A percentile compares a stretch with the other conserved stretches of the same genome.
These are phyloP conservation scores for Hirundo rustica DNA, from an alignment of 2,797 vertebrate genomes.

Conservation along the genomic window DNA sequence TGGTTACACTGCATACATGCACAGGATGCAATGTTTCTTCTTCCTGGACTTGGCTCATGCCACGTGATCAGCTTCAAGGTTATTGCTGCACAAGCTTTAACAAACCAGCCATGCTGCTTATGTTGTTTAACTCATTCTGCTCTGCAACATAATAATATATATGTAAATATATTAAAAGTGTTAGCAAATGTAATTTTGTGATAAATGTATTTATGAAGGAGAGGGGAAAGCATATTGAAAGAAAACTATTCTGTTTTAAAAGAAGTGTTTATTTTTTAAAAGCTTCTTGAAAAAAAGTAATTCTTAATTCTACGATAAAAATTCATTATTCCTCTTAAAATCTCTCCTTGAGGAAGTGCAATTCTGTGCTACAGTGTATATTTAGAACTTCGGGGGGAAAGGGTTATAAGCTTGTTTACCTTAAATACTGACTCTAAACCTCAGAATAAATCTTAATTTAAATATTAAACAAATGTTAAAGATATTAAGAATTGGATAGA, in stretches of 20 bases:
- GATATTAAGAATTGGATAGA: neutral
- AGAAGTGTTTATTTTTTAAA: neutral
- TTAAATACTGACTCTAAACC: neutral
- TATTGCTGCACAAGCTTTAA: neutral
- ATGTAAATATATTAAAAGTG: neutral
- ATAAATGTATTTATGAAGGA: neutral
- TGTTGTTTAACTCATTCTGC: neutral
- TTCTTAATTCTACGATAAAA: neutral
- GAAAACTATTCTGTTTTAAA: neutral
- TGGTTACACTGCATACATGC: neutral
- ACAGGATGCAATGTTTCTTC: neutral
- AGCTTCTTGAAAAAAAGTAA: neutral
- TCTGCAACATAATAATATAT: neutral
- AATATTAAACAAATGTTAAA: neutral
- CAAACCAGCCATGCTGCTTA: neutral
- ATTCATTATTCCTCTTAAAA: neutral
- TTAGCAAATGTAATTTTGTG: neutral
- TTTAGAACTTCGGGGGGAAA: neutral
- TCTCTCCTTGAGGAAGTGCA: neutral
- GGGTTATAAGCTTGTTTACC: accelerated
- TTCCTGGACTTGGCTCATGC: neutral
- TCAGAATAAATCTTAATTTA: neutral
- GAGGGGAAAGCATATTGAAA: neutral
- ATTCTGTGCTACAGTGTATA: neutral
- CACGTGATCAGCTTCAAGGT: neutral